Conservation (phyloP, 2,113 vertebrate genomes). For the Corythoichthys haematopterus region DNA sequence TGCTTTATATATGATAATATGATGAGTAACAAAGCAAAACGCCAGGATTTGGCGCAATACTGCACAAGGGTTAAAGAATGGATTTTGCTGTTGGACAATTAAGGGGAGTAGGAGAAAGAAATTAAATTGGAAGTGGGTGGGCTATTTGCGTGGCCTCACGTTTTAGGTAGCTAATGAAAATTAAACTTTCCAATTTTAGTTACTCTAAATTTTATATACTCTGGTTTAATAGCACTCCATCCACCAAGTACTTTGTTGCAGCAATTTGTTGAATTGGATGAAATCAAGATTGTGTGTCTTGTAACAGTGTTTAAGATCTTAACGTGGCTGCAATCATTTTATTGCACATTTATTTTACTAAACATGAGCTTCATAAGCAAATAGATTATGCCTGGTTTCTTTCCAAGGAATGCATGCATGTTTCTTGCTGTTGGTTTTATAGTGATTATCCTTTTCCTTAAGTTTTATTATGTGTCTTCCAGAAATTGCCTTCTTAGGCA, state of each 20-base stretch:
- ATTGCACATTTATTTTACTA: too few species aligned
- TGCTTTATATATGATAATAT: too few species aligned
- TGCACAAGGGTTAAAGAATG: slow-evolving; percentile 9
- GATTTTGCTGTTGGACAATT: slow-evolving; percentile 12
- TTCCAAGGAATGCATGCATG: not conserved
- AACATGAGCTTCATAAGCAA: not conserved
- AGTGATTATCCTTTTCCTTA: not conserved
- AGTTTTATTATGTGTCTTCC: not conserved
- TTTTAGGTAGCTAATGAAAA: not conserved
- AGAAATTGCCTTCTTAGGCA: not conserved
- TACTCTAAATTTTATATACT: too few species aligned
- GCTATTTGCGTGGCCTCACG: not conserved
- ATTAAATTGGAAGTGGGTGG: not conserved
- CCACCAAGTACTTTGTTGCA: too few species aligned
- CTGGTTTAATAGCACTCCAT: too few species aligned
- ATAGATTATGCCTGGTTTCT: not conserved
- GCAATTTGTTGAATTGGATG: too few species aligned
- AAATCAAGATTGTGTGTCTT: too few species aligned
- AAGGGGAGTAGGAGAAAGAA: not conserved
- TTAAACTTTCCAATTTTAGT: not conserved
- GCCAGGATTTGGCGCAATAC: too few species aligned
- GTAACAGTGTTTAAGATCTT: too few species aligned
- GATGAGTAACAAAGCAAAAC: too few species aligned
- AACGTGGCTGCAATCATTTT: too few species aligned
- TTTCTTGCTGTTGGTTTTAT: not conserved